Evolutionary conservation across 2,888 invertebrate species (phyloP).

Genomic region (Pachymerium ferrugineum): DNA sequence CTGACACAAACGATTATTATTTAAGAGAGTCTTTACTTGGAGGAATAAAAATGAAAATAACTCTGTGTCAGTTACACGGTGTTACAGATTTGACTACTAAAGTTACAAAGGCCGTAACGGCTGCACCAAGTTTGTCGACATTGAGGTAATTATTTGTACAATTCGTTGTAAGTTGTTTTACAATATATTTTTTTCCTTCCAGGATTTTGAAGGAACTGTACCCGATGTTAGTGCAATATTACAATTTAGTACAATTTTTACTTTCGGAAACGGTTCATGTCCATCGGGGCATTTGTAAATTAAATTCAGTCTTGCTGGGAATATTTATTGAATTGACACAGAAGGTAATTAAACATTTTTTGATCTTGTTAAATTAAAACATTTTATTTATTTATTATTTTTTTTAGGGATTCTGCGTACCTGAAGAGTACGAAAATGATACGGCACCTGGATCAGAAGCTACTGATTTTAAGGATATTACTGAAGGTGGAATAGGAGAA

Average conservation of each 20-base stretch:
- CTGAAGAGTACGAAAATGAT: conserved; percentile 68
- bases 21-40: not conserved
- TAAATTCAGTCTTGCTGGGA: conserved; percentile 72
- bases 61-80: conserved; percentile 25
- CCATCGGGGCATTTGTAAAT: conserved; percentile 73
- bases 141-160: not conserved
- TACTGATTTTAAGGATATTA: conserved; percentile 51
- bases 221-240: conserved; percentile 72
- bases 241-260: conserved; percentile 69
- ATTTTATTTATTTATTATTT: conserved; percentile 35
- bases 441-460: conserved; percentile 45
- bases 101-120: not conserved
- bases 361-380: conserved; percentile 34
- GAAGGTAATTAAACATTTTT: conserved; percentile 52
- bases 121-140: not conserved
- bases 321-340: conserved; percentile 77
- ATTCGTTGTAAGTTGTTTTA: conserved; percentile 28
- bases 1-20: conserved; percentile 33
- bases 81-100: not conserved
- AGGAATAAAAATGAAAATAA: not conserved
- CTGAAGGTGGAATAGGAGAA: conserved; percentile 83
- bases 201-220: conserved; percentile 35
- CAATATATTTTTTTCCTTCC: not conserved
- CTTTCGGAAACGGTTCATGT: conserved; percentile 70
- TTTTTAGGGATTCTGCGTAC: conserved; percentile 80